phyloP scores from a whole-genome alignment of 2,888 invertebrate species.

The Tanypteryx hageni region DNA sequence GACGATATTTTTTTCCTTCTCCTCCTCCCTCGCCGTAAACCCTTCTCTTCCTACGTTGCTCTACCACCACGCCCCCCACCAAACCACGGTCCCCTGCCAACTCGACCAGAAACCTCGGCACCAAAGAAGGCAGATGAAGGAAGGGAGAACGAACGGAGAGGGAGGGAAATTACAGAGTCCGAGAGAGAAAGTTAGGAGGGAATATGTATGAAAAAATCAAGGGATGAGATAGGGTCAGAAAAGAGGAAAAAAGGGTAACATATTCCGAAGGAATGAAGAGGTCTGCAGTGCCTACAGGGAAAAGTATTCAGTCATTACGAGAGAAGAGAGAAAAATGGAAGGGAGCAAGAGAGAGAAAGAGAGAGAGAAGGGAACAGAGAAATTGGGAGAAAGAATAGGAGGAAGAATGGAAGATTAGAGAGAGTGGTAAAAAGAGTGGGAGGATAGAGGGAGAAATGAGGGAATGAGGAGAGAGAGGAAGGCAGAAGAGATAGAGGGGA shows the following conservation, averaged over 20 bases:
- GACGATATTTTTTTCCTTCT: not conserved
- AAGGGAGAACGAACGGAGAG: not conserved
- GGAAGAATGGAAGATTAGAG: not conserved
- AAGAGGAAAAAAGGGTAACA: too few species aligned
- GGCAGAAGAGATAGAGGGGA: too few species aligned
- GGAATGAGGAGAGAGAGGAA: not conserved
- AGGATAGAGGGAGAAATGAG: not conserved
- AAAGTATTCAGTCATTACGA: too few species aligned
- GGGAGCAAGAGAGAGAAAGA: too few species aligned
- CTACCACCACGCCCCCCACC: constrained; percentile 21
- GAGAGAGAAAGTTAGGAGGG: not conserved
- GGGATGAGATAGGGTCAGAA: too few species aligned
- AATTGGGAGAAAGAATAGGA: too few species aligned
- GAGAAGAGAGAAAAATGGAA: too few species aligned
- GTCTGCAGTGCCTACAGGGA: too few species aligned
- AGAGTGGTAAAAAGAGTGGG: not conserved
- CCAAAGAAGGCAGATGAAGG: not conserved
- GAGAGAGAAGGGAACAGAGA: not conserved
- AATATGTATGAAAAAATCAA: too few species aligned
- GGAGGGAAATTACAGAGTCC: constrained; percentile 26
- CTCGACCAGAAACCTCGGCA: constrained; percentile 39
- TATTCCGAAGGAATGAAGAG: too few species aligned
- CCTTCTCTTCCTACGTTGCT: not conserved
- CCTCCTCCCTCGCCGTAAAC: not conserved
- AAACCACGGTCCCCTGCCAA: constrained; percentile 51